These are phyloP conservation scores for Mythimna vitellina DNA, from an alignment of 2,888 invertebrate species.

Conservation along the genomic window DNA sequence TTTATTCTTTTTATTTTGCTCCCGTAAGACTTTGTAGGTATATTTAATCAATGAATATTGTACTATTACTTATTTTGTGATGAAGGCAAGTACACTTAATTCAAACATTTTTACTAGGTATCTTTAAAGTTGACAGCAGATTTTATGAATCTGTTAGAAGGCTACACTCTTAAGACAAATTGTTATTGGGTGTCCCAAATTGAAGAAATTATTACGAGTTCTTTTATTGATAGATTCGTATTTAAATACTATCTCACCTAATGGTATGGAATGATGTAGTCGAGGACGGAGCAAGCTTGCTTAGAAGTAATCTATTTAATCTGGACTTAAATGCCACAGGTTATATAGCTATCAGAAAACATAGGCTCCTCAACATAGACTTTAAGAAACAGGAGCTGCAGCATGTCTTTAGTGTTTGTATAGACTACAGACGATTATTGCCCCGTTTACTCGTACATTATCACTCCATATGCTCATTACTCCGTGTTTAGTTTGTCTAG, in stretches of 20 bases:
- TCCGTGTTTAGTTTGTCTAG: slow-evolving; percentile 16
- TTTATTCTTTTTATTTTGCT: too few relatives aligned
- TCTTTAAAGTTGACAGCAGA: neutral
- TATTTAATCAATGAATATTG: too few relatives aligned
- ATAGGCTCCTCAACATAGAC: too few relatives aligned
- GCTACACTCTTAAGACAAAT: neutral
- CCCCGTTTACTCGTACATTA: neutral
- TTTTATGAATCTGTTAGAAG: neutral
- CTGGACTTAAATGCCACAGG: too few relatives aligned
- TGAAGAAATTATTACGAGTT: too few relatives aligned
- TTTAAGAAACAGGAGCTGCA: neutral
- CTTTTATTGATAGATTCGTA: too few relatives aligned
- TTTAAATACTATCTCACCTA: neutral
- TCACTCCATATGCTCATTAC: slow-evolving; percentile 18
- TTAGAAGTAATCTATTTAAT: neutral
- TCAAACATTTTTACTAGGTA: too few relatives aligned
- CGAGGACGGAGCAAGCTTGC: neutral
- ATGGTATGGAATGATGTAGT: neutral
- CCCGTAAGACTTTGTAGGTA: too few relatives aligned
- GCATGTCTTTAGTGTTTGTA: neutral
- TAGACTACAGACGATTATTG: neutral
- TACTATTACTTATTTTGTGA: too few relatives aligned
- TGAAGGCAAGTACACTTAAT: too few relatives aligned
- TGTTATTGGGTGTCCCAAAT: too few relatives aligned
- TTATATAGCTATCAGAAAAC: too few relatives aligned